phyloP scores from a whole-genome alignment of 2,113 vertebrate genomes.

The Pygoscelis adeliae region DNA sequence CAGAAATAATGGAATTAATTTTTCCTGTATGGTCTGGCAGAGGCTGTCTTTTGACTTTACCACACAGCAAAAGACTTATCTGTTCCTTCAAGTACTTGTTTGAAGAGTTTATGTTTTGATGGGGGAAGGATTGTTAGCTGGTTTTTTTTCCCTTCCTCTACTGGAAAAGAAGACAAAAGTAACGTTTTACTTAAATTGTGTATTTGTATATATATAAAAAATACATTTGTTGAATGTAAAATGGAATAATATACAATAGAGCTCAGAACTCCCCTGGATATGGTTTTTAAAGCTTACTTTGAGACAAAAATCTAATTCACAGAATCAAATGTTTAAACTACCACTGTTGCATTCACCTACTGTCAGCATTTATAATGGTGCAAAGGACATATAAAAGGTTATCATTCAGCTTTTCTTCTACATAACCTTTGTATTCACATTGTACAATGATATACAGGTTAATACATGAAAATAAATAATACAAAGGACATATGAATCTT shows the following conservation, averaged over 20 bases:
- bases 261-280: background rate
- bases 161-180: background rate
- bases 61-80: background rate
- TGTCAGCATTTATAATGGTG: background rate
- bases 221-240: background rate
- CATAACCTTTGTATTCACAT: background rate
- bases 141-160: fast-evolving
- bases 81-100: background rate
- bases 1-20: background rate
- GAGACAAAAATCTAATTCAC: background rate
- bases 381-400: background rate
- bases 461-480: background rate
- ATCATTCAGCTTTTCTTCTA: background rate
- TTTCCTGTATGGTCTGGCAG: background rate
- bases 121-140: background rate
- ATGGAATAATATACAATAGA: background rate
- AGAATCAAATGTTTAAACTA: background rate
- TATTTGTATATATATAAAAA: background rate
- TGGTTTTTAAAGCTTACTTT: background rate
- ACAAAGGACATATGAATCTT: background rate
- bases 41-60: background rate
- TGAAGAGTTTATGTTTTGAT: background rate
- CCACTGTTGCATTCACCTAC: background rate
- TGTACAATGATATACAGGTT: background rate
- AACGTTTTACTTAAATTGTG: background rate